Evolutionary conservation across 2,888 invertebrate species (phyloP), one percentile per base, ranked within the genome.

Genomic region (Tenthredo livida): DNA sequence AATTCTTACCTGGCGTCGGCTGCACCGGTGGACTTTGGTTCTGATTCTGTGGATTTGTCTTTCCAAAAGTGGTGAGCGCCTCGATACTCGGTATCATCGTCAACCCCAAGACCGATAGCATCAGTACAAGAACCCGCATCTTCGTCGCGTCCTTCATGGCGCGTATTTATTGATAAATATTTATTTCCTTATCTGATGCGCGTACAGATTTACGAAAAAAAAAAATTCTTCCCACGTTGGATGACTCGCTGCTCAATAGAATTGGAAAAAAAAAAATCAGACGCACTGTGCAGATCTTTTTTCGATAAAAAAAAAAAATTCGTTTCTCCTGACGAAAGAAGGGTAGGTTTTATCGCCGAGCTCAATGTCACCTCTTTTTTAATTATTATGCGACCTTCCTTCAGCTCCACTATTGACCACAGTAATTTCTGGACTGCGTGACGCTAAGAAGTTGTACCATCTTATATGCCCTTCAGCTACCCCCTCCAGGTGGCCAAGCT

Each of bases 1-100:
- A 50, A 50, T 33, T 65, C 94, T 94, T 94, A 96, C 96, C 94
- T 50, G 95, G 95, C 43, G 94, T 94, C 6, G 95, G 94, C 65
- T 94, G 93, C 86, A 95, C 95, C 12, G 95, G 95, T 67, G 92
- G 90, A 85, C 89, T 91, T 85, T 91, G 90, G 85, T 92, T 92
- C 86, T 90, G 91, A 50, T 95, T 94, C 88, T 94, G 94, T 17
- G 96, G 95, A 90, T 94, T 95, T 86, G 95, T 95, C 93, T 96
- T 96, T 67, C 96, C 96, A 88, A 96, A 96, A 25, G 96, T 96
- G 0, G 96, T 96, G 85, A 96, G 93, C 0, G 96, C 96, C 1
- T 95, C 95, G 10, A 94, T 93, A 73, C 94, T 93, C 0, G 94
- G 94, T 0, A 94, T 93, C 84, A 89, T 88, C 25, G 89, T 89